These are phyloP conservation scores for Zele albiditarsus DNA, from an alignment of 2,888 invertebrate genomes.

Conservation along the genomic window DNA sequence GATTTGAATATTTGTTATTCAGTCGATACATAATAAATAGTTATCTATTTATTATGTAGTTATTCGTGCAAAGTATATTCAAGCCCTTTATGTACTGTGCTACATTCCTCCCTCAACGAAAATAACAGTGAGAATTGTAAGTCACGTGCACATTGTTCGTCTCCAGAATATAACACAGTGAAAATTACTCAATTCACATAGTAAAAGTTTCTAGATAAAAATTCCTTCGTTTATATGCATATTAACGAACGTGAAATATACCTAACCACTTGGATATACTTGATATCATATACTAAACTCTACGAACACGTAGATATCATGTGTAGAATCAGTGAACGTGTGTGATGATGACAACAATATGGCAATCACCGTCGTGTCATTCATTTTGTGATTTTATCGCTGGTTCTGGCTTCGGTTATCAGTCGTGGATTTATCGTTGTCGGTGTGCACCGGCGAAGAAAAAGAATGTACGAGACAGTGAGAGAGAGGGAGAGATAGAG, in stretches of 20 bases:
- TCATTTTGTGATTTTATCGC: conserved; percentile 46
- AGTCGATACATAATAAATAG: too few species aligned
- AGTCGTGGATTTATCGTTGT: conserved; percentile 42
- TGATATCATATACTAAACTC: not conserved
- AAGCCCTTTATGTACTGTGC: too few species aligned
- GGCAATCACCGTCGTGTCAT: conserved; percentile 42
- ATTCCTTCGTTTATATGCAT: not conserved
- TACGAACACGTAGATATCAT: not conserved
- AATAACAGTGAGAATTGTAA: too few species aligned
- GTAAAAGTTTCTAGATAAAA: not conserved
- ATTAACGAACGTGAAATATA: not conserved
- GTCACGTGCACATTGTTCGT: too few species aligned
- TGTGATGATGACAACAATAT: conserved; percentile 31
- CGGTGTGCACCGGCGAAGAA: conserved; percentile 11
- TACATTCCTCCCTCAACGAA: too few species aligned
- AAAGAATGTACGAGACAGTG: conserved; percentile 5
- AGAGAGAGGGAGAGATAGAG: conserved; percentile 32
- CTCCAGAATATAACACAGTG: too few species aligned
- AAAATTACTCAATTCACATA: too few species aligned
- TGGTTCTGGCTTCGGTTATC: conserved; percentile 39
- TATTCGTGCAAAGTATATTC: too few species aligned
- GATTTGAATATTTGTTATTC: too few species aligned
- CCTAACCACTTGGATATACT: not conserved
- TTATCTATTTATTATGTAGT: too few species aligned
- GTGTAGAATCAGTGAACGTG: conserved; percentile 16